These are phyloP conservation scores for Blastobasis lacticolella DNA, from an alignment of 2,888 invertebrate genomes.

Conservation along the genomic window DNA sequence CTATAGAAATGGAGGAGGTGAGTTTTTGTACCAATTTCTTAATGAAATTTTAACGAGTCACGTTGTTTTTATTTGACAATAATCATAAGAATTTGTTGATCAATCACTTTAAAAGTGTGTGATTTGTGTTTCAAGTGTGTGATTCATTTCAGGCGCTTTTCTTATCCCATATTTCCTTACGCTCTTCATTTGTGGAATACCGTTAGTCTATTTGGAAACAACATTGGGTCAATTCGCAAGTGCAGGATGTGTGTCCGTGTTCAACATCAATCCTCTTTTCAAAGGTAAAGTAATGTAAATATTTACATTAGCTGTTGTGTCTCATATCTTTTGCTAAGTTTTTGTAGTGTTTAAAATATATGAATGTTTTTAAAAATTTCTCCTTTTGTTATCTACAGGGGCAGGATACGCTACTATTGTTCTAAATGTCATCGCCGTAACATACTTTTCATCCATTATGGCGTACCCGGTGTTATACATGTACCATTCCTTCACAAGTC, in stretches of 20 bases:
- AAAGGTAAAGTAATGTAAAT: slow-evolving; percentile 78
- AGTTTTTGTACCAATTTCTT: slow-evolving; percentile 21
- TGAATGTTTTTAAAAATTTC: not conserved
- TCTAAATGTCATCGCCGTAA: slow-evolving; percentile 85
- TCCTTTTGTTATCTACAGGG: slow-evolving; percentile 66
- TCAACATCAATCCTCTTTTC: slow-evolving; percentile 86
- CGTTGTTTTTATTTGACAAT: too few relatives aligned
- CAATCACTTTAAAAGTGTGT: too few relatives aligned
- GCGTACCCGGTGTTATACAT: slow-evolving; percentile 90
- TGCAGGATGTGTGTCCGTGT: slow-evolving; percentile 86
- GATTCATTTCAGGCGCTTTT: slow-evolving; percentile 81
- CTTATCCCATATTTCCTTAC: slow-evolving; percentile 89
- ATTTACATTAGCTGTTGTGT: not conserved
- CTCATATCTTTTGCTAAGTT: not conserved
- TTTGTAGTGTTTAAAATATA: not conserved
- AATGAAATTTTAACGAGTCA: too few relatives aligned
- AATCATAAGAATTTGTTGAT: too few relatives aligned
- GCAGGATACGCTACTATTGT: slow-evolving; percentile 89
- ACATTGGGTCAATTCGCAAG: slow-evolving; percentile 89
- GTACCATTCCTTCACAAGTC: slow-evolving; percentile 77
- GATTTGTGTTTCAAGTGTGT: too few relatives aligned
- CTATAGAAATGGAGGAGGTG: slow-evolving; percentile 90
- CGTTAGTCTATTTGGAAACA: slow-evolving; percentile 91
- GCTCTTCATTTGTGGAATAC: slow-evolving; percentile 87
- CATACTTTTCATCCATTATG: slow-evolving; percentile 89